phyloP scores from a whole-genome alignment of 1,140 invertebrate genomes.

The Drosophila cardini region DNA sequence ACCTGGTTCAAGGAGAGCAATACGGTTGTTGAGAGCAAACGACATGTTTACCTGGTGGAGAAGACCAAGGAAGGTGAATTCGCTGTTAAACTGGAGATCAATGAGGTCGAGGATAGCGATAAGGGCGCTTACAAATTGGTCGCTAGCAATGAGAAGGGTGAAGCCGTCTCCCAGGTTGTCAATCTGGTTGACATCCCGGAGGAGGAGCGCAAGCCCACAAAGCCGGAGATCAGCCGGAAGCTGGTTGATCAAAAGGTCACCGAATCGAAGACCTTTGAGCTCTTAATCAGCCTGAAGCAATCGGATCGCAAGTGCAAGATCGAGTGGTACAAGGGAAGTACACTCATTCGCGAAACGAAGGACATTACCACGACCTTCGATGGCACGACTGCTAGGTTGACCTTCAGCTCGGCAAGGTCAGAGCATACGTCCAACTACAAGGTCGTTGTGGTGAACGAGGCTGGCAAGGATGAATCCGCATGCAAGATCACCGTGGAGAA shows the following conservation, averaged over 20 bases:
- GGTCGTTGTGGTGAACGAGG: constrained; percentile 92
- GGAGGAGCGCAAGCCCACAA: constrained; percentile 81
- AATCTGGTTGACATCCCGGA: constrained; percentile 93
- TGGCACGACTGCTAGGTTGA: constrained; percentile 91
- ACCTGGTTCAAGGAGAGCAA: constrained; percentile 95
- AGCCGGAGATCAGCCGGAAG: constrained; percentile 90
- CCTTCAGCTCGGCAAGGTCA: constrained; percentile 89
- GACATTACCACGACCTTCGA: constrained; percentile 91
- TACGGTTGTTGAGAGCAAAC: constrained; percentile 89
- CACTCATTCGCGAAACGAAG: constrained; percentile 89
- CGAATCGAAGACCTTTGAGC: constrained; percentile 92
- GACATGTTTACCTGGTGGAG: constrained; percentile 73
- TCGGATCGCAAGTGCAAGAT: constrained; percentile 91
- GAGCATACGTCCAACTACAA: constrained; percentile 91
- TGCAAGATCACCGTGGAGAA: constrained; percentile 89
- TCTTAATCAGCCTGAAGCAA: constrained; percentile 89
- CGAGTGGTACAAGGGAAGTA: constrained; percentile 94
- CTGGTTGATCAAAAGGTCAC: constrained; percentile 89
- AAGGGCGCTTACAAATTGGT: constrained; percentile 96
- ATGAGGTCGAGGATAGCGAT: constrained; percentile 90
- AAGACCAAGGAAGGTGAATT: constrained; percentile 88
- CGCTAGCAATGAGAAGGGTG: constrained; percentile 96
- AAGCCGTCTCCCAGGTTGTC: constrained; percentile 95
- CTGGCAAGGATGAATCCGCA: constrained; percentile 92
- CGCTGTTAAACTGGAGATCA: constrained; percentile 94